phyloP scores from a whole-genome alignment of 37 sponge, comb jelly and placozoan species.

The Diacarnus erythraeanus region DNA sequence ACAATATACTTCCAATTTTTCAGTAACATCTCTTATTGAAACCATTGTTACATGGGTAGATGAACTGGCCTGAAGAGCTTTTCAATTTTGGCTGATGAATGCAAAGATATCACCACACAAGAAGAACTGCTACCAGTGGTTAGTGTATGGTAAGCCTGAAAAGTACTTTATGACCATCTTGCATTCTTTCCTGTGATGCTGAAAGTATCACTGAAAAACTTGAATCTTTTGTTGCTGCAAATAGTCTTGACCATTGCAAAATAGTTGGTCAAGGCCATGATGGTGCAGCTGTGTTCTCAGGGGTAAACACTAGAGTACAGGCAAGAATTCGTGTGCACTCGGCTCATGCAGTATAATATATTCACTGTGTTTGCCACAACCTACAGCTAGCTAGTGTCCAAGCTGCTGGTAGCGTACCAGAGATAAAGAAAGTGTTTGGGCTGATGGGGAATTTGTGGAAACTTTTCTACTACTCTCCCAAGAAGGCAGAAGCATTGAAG shows the following conservation, averaged over 20 bases:
- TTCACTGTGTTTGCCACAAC: too few species aligned
- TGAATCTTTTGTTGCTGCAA: slow-evolving; percentile 27
- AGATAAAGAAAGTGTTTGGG: slow-evolving; percentile 10
- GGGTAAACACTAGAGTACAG: slow-evolving; percentile 36
- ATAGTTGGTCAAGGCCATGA: slow-evolving; percentile 62
- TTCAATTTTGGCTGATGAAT: slow-evolving; percentile 37
- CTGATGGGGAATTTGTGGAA: slow-evolving; percentile 43
- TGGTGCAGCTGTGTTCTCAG: slow-evolving; percentile 57
- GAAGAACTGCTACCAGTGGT: slow-evolving; percentile 29
- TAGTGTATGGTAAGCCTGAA: slow-evolving; percentile 47
- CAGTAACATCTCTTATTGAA: neutral
- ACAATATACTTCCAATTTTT: slow-evolving; percentile 11
- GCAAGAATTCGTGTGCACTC: slow-evolving; percentile 25
- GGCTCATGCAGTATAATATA: slow-evolving; percentile 40
- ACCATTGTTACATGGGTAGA: neutral
- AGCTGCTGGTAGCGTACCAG: too few species aligned
- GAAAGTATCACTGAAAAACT: slow-evolving; percentile 30
- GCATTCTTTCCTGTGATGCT: too few species aligned
- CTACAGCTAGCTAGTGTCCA: too few species aligned
- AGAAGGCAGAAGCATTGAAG: slow-evolving; percentile 42
- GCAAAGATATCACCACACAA: slow-evolving; percentile 28
- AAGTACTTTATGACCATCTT: too few species aligned
- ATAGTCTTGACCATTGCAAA: slow-evolving; percentile 37
- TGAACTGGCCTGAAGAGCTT: neutral
- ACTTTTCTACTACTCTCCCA: slow-evolving; percentile 48